These are phyloP conservation scores for Atlantisia rogersi DNA, from an alignment of 2,113 vertebrate species.

Conservation along the genomic window DNA sequence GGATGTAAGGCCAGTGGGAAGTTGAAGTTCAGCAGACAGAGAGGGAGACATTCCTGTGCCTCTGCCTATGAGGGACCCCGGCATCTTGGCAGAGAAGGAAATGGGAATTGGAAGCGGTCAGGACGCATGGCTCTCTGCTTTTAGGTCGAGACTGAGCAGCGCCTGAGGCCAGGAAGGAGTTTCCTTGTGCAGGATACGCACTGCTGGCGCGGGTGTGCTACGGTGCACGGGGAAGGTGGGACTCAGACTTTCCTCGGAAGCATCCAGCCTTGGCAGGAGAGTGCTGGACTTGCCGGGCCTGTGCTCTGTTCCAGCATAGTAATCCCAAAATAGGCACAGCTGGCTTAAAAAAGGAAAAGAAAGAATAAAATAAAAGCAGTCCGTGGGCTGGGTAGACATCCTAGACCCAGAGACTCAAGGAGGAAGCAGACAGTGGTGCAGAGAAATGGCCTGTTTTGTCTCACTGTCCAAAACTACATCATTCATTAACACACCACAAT, in stretches of 20 bases:
- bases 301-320: background rate
- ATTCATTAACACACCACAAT: conserved; percentile 69
- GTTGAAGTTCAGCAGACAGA: background rate
- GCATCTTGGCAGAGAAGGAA: background rate
- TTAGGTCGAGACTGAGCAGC: background rate
- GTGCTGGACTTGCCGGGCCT: rapidly evolving
- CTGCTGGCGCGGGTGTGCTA: background rate
- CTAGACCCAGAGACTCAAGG: background rate
- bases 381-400: background rate
- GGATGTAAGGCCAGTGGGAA: background rate
- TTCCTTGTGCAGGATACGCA: rapidly evolving
- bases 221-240: background rate
- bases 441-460: conserved; percentile 27
- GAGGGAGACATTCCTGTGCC: background rate
- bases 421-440: conserved; percentile 35
- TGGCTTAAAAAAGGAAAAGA: background rate
- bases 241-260: background rate
- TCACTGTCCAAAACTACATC: conserved; percentile 44
- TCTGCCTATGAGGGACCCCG: background rate
- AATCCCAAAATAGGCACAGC: conserved; percentile 37
- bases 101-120: background rate
- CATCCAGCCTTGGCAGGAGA: conserved; percentile 10
- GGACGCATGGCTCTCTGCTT: background rate
- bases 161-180: conserved; percentile 4
- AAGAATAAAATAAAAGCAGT: background rate